Evolutionary conservation across 2,888 invertebrate species (phyloP).

Genomic region (Ptilodon capucinus): DNA sequence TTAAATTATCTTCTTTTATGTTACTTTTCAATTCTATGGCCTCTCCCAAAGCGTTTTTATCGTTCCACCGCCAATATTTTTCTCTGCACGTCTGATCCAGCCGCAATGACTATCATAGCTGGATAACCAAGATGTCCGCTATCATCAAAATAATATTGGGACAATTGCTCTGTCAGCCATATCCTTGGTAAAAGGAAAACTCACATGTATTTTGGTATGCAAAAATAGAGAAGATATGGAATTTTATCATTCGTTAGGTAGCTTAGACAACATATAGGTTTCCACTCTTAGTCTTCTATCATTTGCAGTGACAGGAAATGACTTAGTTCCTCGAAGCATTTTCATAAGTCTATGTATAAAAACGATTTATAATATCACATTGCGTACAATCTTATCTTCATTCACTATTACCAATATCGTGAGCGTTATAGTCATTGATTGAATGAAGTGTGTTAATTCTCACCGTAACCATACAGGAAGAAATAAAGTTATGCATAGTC

Average conservation of each 20-base stretch:
- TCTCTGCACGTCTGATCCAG: not conserved
- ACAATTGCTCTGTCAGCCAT: no score
- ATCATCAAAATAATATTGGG: no score
- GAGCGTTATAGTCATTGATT: constrained; percentile 4
- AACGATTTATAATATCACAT: not conserved
- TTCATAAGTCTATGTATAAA: not conserved
- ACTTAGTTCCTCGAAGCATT: not conserved
- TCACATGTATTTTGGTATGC: no score
- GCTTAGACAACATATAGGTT: no score
- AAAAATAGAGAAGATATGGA: no score
- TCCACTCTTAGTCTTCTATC: not conserved
- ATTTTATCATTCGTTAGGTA: no score
- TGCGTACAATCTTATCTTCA: constrained; percentile 19
- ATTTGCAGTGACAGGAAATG: not conserved
- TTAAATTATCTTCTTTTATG: constrained; percentile 12
- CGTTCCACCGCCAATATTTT: no score
- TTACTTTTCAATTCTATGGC: not conserved
- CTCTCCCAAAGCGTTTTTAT: no score
- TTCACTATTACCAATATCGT: constrained; percentile 5
- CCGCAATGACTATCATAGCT: no score
- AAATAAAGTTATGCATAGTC: constrained; percentile 17
- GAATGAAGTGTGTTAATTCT: constrained; percentile 7
- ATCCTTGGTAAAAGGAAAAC: no score
- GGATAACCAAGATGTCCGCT: no score
- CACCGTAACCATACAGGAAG: constrained; percentile 23